Percentiles rank a stretch among this genome's conserved stretches.
Evolutionary conservation across 2,888 invertebrate species (phyloP).

Genomic region (Suillia variegata): DNA sequence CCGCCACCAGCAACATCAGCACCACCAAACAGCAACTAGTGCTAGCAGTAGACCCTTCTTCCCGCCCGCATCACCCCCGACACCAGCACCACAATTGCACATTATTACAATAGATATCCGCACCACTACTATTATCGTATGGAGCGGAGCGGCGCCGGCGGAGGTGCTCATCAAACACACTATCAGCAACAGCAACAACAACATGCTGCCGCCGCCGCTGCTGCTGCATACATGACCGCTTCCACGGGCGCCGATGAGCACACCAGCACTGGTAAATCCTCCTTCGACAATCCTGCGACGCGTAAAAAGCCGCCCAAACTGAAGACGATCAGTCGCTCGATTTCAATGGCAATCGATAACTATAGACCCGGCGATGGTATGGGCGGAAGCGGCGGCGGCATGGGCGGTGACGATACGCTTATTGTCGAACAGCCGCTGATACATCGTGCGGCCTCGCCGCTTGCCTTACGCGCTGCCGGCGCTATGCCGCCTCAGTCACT

Average conservation of each 20-base stretch:
- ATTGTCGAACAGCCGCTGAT: slow-evolving; percentile 58
- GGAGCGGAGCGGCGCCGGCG: slow-evolving; percentile 60
- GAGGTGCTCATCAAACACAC: slow-evolving; percentile 46
- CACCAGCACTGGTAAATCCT: slow-evolving; percentile 54
- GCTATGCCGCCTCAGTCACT: slow-evolving; percentile 58
- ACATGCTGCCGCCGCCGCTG: slow-evolving; percentile 45
- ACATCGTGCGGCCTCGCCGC: slow-evolving; percentile 56
- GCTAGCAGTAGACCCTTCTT: slow-evolving; percentile 14
- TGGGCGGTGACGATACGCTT: slow-evolving; percentile 48
- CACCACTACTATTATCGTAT: slow-evolving; percentile 59
- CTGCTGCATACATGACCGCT: slow-evolving; percentile 25
- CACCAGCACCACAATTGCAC: slow-evolving; percentile 60
- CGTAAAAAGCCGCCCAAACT: slow-evolving; percentile 61
- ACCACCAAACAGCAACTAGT: background rate
- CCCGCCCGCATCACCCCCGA: slow-evolving; percentile 41
- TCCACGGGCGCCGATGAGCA: slow-evolving; percentile 42
- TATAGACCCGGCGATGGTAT: slow-evolving; percentile 48
- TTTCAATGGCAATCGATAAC: slow-evolving; percentile 61
- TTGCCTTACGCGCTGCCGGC: slow-evolving; percentile 54
- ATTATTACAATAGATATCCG: slow-evolving; percentile 59
- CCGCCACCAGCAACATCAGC: slow-evolving; percentile 8
- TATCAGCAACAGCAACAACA: slow-evolving; percentile 41
- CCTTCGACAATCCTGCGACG: slow-evolving; percentile 58
- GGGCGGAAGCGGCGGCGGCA: slow-evolving; percentile 28
- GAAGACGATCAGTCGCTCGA: slow-evolving; percentile 60